Conservation (phyloP, 2,113 vertebrate species). For the Burhinus bistriatus region DNA sequence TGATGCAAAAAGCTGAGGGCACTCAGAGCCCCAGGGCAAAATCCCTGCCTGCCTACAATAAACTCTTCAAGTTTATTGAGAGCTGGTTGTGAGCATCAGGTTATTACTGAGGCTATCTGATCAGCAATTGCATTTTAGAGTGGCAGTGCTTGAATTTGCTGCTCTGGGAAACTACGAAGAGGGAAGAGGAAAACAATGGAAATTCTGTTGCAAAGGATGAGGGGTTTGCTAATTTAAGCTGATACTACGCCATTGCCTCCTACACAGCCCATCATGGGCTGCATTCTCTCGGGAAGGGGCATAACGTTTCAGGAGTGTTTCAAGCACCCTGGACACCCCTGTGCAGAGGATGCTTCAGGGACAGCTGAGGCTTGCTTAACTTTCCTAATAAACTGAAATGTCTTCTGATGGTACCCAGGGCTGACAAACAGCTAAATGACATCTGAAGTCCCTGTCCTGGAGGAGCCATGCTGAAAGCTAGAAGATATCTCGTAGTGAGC, state of each 20-base stretch:
- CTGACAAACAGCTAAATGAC: not conserved
- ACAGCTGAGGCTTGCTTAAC: not conserved
- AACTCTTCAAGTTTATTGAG: not conserved
- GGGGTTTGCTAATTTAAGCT: not conserved
- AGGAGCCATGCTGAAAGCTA: not conserved
- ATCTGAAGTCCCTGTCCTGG: not conserved
- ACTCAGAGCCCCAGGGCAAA: not conserved
- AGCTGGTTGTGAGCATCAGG: not conserved
- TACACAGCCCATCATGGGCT: not conserved
- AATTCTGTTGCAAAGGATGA: not conserved
- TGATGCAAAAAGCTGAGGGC: not conserved
- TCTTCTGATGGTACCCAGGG: not conserved
- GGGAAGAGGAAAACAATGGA: not conserved
- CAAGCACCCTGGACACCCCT: not conserved
- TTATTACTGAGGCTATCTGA: not conserved
- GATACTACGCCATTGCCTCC: not conserved
- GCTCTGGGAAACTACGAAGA: not conserved
- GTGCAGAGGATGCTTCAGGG: not conserved
- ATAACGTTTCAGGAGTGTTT: not conserved
- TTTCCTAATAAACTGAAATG: not conserved
- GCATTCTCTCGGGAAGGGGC: not conserved
- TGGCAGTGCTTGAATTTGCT: not conserved
- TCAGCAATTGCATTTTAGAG: not conserved
- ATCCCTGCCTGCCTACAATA: not conserved
- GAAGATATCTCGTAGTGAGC: not conserved